Evolutionary conservation across 2,888 invertebrate species (phyloP).

Genomic region (Nebria salina): DNA sequence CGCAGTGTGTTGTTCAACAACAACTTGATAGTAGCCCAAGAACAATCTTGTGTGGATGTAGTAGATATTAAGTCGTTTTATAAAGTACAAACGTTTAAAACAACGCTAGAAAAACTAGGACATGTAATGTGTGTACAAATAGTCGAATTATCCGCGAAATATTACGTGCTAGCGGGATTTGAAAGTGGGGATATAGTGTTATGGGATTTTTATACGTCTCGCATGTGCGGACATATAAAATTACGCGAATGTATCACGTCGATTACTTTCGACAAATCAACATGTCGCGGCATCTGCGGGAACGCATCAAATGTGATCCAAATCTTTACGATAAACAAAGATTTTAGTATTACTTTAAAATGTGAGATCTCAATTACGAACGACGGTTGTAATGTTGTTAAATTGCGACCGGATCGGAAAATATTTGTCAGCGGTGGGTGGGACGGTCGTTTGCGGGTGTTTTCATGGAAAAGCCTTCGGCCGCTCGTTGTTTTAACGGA

Average conservation of each 20-base stretch:
- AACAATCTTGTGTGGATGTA: conserved; percentile 65
- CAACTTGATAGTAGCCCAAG: conserved; percentile 74
- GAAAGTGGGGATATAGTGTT: conserved; percentile 78
- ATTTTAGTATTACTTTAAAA: conserved; percentile 68
- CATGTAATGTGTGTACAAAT: conserved; percentile 74
- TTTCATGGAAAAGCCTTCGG: conserved; percentile 80
- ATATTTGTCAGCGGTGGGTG: conserved; percentile 80
- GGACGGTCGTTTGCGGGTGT: conserved; percentile 80
- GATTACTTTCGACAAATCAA: conserved; percentile 74
- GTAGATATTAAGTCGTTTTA: conserved; percentile 61
- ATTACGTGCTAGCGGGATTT: conserved; percentile 74
- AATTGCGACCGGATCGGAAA: conserved; percentile 75
- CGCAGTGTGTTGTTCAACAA: conserved; percentile 71
- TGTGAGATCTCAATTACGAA: conserved; percentile 75
- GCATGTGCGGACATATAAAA: conserved; percentile 67
- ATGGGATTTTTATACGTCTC: conserved; percentile 75
- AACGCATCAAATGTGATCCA: conserved; percentile 71
- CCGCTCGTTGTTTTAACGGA: conserved; percentile 78
- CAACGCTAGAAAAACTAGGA: conserved; percentile 65
- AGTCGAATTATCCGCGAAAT: conserved; percentile 62
- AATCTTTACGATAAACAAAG: conserved; percentile 66
- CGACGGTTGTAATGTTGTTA: conserved; percentile 76
- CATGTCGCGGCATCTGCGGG: conserved; percentile 75
- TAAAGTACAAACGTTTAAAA: conserved; percentile 60
- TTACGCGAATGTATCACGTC: conserved; percentile 74